A percentile compares a stretch with the other conserved stretches of the same genome.
phyloP scores from a whole-genome alignment of 2,888 invertebrate species.

The Heteromurus nitidus region DNA sequence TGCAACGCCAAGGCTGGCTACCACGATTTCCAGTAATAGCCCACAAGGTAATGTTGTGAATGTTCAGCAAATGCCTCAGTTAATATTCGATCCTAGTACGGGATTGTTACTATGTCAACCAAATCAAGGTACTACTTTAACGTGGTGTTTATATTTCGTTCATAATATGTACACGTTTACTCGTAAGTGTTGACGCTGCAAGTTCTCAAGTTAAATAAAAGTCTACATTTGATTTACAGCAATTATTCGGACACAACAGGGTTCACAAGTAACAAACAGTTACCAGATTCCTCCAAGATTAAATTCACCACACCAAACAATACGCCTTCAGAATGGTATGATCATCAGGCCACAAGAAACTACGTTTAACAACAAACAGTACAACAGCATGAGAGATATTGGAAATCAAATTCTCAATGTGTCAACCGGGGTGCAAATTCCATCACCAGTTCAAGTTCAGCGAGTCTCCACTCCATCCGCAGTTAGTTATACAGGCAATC shows the following conservation, averaged over 20 bases:
- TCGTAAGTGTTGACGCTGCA: not conserved
- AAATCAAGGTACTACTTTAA: slow-evolving; percentile 34
- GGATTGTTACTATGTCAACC: slow-evolving; percentile 38
- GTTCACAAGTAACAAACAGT: not conserved
- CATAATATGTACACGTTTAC: not conserved
- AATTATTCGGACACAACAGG: not conserved
- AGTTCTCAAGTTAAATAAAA: not conserved
- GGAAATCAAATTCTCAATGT: not conserved
- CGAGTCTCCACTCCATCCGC: not conserved
- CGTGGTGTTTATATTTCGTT: too few relatives aligned
- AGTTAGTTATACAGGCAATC: too few relatives aligned
- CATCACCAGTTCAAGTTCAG: not conserved
- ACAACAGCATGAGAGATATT: too few relatives aligned
- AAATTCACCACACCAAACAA: not conserved
- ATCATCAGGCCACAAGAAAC: slow-evolving; percentile 9
- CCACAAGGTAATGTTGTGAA: not conserved
- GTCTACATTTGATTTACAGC: not conserved
- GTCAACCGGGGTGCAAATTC: not conserved
- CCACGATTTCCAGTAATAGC: not conserved
- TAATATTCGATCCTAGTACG: slow-evolving; percentile 52
- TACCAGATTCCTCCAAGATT: slow-evolving; percentile 5
- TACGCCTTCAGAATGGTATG: slow-evolving; percentile 47
- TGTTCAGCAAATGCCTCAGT: slow-evolving; percentile 26
- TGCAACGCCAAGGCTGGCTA: not conserved
- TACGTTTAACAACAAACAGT: too few relatives aligned